phyloP scores from a whole-genome alignment of 1,140 invertebrate genomes.

The Bombus vancouverensis region DNA sequence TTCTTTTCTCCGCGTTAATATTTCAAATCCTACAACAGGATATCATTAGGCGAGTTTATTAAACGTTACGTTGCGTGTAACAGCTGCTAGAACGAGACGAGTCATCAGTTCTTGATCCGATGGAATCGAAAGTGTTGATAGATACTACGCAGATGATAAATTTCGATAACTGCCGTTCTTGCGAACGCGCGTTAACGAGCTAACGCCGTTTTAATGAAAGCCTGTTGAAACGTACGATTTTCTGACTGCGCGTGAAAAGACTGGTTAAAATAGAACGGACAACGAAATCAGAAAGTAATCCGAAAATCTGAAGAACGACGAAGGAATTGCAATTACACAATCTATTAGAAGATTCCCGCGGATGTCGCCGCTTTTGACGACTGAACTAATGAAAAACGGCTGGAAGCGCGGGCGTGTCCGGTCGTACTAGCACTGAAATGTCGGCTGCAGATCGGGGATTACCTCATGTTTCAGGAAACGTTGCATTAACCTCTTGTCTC shows the following conservation, averaged over 20 bases:
- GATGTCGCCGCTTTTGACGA: constrained; percentile 52
- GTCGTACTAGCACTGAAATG: constrained; percentile 31
- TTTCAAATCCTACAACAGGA: not conserved
- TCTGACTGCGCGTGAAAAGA: not conserved
- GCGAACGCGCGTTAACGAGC: not conserved
- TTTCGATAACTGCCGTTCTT: not conserved
- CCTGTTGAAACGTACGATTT: not conserved
- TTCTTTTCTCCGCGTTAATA: not conserved
- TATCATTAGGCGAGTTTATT: not conserved
- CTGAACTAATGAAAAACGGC: constrained; percentile 53
- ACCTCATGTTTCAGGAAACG: constrained; percentile 66
- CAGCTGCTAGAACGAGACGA: not conserved
- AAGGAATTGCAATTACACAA: constrained; percentile 26
- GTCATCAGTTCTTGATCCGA: not conserved
- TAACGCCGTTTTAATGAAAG: too few relatives aligned
- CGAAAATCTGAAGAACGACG: not conserved
- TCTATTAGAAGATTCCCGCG: constrained; percentile 34
- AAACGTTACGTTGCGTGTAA: not conserved
- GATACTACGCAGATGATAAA: not conserved
- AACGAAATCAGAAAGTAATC: not conserved
- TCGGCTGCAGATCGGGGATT: constrained; percentile 56
- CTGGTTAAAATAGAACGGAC: not conserved
- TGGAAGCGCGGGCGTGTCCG: constrained; percentile 60
- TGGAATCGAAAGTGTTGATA: not conserved
- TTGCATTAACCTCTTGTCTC: constrained; percentile 54